phyloP scores from a whole-genome alignment of 2,888 invertebrate genomes.

The Trichacis sp. region DNA sequence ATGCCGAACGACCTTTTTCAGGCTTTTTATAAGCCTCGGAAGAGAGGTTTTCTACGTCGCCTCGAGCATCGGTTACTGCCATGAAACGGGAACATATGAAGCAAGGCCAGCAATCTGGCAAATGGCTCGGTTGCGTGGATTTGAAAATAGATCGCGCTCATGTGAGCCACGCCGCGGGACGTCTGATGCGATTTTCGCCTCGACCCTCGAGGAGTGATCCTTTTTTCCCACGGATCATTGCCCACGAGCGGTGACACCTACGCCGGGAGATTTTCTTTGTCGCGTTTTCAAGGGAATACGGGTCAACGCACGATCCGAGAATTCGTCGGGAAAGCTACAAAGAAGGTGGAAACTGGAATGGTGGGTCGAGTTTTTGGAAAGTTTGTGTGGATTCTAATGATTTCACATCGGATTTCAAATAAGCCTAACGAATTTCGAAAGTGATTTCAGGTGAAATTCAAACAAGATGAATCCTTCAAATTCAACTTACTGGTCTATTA shows the following conservation, averaged over 20 bases:
- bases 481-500: too few species aligned
- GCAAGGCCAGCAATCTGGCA: constrained; percentile 38
- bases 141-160: constrained; percentile 38
- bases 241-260: neutral
- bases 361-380: too few species aligned
- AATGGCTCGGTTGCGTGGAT: constrained; percentile 41
- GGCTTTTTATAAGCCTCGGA: constrained; percentile 24
- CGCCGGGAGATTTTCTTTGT: too few species aligned
- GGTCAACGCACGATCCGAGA: too few species aligned
- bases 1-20: constrained; percentile 26
- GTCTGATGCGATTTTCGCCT: constrained; percentile 22
- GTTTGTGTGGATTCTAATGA: too few species aligned
- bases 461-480: too few species aligned
- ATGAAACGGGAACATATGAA: constrained; percentile 32
- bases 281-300: too few species aligned
- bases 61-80: constrained; percentile 25
- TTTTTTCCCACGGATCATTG: neutral
- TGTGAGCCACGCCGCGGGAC: constrained; percentile 29
- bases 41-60: constrained; percentile 17
- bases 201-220: constrained; percentile 7
- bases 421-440: too few species aligned
- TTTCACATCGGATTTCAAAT: too few species aligned
- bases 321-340: too few species aligned
- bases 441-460: too few species aligned
- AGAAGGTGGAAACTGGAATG: too few species aligned